Base-by-base conservation (phyloP, 1,140 invertebrate genomes). In the Diabrotica virgifera region DNA sequence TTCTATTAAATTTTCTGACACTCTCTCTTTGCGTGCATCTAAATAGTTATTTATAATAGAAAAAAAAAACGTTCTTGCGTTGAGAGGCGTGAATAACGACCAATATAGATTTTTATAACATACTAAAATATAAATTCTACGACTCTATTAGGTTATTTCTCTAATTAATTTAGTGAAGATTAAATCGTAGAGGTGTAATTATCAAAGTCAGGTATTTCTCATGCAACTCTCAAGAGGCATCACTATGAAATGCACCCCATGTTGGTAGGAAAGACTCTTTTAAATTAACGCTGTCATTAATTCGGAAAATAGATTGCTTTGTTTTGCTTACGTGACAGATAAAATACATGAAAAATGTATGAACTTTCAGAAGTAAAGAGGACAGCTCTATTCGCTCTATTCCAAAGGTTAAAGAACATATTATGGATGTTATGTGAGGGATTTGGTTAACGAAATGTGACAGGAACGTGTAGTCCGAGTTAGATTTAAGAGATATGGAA, bases 91-190 rank as follows among this genome's bases (percentile, higher is more conserved):
- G 40, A 46, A 46, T 46, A 46, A 46, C n/a, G n/a, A 6, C n/a
- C 40, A 46, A 46, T 46, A 46, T 46, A 46, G 4, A 46, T 46
- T 10, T 46, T 46, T 46, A n/a, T 46, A n/a, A 10, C n/a, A 8
- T 5, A 46, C 40, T 46, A 46, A 46, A 46, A 46, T 46, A 46
- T 10, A 46, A 46, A 10, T 10, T 57, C 55, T 57, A 60, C 52
- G 52, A 54, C 63, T 65, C 63, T 58, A 65, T 65, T 65, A 65
- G 53, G 51, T 53, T 52, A 65, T 59, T 66, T 50, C 40, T 56
- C 53, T 66, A 66, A 66, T 66, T 66, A 66, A 66, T 66, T 58
- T 62, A 66, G 59, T 66, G 55, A 57, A 62, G 64, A 66, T 66
- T 58, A 66, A 66, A 66, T 66, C 64, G 61, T 66, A 62, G 36